A percentile compares a stretch with the other conserved stretches of the same genome.
Evolutionary conservation across 1,140 invertebrate species (phyloP).

Genomic region (Agrilus planipennis): DNA sequence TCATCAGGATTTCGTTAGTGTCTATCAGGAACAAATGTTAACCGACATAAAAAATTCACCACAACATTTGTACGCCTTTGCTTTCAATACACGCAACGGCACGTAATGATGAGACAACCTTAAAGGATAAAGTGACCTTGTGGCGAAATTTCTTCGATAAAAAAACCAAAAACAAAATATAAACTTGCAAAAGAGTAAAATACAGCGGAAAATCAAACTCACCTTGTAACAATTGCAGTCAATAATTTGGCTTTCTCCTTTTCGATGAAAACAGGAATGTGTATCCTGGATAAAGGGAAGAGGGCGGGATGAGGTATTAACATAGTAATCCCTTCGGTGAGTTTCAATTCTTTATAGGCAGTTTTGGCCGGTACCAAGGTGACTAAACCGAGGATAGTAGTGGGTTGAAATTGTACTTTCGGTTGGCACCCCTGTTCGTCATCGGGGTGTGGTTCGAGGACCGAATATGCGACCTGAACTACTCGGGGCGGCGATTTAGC

Average conservation of each 20-base stretch:
- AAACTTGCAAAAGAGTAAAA: background rate
- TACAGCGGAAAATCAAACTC: constrained; percentile 30
- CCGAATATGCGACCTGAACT: constrained; percentile 70
- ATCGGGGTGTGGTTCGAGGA: constrained; percentile 60
- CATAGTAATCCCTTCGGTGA: constrained; percentile 68
- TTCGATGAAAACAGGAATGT: constrained; percentile 76
- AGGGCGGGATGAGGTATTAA: constrained; percentile 76
- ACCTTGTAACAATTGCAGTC: constrained; percentile 74
- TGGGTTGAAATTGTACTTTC: constrained; percentile 63
- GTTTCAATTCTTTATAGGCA: constrained; percentile 67
- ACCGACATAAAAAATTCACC: too few species aligned
- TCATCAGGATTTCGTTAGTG: too few species aligned
- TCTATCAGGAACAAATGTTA: too few species aligned
- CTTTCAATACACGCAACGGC: too few species aligned
- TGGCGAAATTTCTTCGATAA: background rate
- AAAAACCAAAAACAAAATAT: background rate
- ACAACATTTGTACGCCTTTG: too few species aligned
- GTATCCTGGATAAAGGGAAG: constrained; percentile 76
- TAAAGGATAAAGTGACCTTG: too few species aligned
- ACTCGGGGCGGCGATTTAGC: constrained; percentile 54
- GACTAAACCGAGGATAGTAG: constrained; percentile 57
- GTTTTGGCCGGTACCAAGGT: constrained; percentile 62
- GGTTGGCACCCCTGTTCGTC: constrained; percentile 56
- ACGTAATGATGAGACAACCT: too few species aligned
- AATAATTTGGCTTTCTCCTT: constrained; percentile 48